Base-by-base conservation (phyloP, 2,888 invertebrate species). In the Xanthorhoe spadicearia region DNA sequence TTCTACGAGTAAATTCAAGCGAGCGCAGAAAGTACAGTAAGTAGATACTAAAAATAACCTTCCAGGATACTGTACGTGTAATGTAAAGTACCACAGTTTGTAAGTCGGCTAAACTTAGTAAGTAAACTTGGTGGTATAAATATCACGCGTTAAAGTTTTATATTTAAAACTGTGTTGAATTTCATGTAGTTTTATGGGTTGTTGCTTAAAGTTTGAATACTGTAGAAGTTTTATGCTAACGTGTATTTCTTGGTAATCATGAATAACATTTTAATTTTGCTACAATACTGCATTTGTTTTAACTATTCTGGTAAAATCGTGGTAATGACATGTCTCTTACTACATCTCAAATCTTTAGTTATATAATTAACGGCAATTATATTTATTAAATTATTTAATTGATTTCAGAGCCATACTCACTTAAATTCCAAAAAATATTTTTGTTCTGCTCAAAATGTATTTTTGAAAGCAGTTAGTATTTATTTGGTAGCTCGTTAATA, bases 121-220 rank as follows among this genome's bases (percentile, higher is more conserved):
- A 64, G 68, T 71, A 68, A 77, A 74, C 75, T 77, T 68, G 28
- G 60, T 48, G 72, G 67, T 73, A 76, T 80, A 80, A 81, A 78
- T 80, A 81, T 73, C 67, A 48, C 57, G 62, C 61, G 66, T 28
- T 64, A 56, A 65, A 68, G 71, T 74, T 68, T 71, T 66, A 68
- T 73, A 54, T 66, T 69, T 70, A 66, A 75, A 74, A 76, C 70
- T 71, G 71, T 70, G 63, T 66, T 64, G 56, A 67, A 59, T 65
- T 57, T 62, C 50, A 65, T 67, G 49, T 48, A 62, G 56, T 62
- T 64, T 64, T 60, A 60, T 43, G 46, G 28, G 35, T 54, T 28
- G 15, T 15, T 62, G 54, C 19, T 17, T 50, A 28, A 10, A 61
- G 49, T 66, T 61, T 50, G 15, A 56, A 50, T 51, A 56, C 38